phyloP scores from a whole-genome alignment of 2,888 invertebrate species.

The Sminthurides aquaticus region DNA sequence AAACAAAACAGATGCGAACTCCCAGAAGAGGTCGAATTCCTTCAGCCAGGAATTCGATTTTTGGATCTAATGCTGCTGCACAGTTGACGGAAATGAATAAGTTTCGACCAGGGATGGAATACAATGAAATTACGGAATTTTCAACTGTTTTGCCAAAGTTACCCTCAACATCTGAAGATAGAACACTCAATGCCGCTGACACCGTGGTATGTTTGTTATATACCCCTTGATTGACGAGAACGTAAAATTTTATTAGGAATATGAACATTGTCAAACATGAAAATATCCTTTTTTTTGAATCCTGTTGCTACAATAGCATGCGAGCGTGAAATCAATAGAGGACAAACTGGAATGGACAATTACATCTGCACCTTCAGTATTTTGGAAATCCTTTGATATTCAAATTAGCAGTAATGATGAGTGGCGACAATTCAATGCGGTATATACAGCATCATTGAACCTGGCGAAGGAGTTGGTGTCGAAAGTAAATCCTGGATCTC shows the following conservation, averaged over 20 bases:
- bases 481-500: slow-evolving; percentile 20
- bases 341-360: slow-evolving; percentile 16
- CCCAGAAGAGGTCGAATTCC: slow-evolving; percentile 3
- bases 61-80: neutral
- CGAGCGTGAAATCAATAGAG: no score
- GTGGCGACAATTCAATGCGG: slow-evolving; percentile 27
- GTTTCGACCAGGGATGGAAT: neutral
- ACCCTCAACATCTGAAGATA: neutral
- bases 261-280: no score
- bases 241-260: no score
- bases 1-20: slow-evolving; percentile 1
- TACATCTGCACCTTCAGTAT: slow-evolving; percentile 5
- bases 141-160: neutral
- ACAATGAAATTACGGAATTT: neutral
- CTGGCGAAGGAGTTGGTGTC: slow-evolving; percentile 24
- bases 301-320: no score
- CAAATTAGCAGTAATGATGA: slow-evolving; percentile 16
- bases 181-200: no score
- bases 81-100: neutral
- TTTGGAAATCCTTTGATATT: slow-evolving; percentile 10
- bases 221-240: no score
- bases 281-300: no score
- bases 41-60: slow-evolving; percentile 4
- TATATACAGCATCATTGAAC: slow-evolving; percentile 26
- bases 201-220: no score